Conservation (phyloP, 2,888 invertebrate genomes). For the Drosophila mimica region DNA sequence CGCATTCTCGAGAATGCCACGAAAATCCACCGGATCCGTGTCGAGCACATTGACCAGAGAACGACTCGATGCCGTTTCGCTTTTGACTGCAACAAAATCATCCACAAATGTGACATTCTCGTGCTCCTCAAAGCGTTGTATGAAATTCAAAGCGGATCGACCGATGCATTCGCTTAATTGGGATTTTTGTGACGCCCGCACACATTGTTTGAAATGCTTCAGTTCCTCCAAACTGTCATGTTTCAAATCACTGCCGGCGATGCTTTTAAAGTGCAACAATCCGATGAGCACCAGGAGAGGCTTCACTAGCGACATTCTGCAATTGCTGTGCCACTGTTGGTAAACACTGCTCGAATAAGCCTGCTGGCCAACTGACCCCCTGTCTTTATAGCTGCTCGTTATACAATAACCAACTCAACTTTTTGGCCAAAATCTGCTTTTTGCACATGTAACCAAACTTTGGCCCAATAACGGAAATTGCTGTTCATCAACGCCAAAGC, state of each 20-base stretch:
- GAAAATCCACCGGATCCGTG: conserved; percentile 91
- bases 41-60: conserved; percentile 89
- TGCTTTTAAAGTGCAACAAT: conserved; percentile 24
- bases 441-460: conserved; percentile 63
- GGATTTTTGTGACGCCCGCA: conserved; percentile 85
- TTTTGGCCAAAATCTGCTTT: conserved; percentile 62
- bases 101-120: conserved; percentile 89
- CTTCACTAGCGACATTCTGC: conserved; percentile 43
- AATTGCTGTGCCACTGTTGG: not conserved
- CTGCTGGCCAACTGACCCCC: conserved; percentile 59
- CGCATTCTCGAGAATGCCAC: conserved; percentile 89
- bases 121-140: conserved; percentile 88
- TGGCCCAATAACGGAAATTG: conserved; percentile 78
- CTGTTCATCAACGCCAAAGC: conserved; percentile 70
- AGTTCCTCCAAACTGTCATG: conserved; percentile 57
- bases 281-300: conserved; percentile 37
- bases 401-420: conserved; percentile 57
- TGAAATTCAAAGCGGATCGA: conserved; percentile 88
- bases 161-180: conserved; percentile 89
- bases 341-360: conserved; percentile 62
- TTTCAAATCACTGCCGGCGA: conserved; percentile 49
- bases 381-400: conserved; percentile 55
- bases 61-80: conserved; percentile 88
- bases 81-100: conserved; percentile 88
- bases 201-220: conserved; percentile 84